These are phyloP conservation scores for Drosophila jambulina DNA, from an alignment of 1,140 invertebrate genomes.

Conservation along the genomic window DNA sequence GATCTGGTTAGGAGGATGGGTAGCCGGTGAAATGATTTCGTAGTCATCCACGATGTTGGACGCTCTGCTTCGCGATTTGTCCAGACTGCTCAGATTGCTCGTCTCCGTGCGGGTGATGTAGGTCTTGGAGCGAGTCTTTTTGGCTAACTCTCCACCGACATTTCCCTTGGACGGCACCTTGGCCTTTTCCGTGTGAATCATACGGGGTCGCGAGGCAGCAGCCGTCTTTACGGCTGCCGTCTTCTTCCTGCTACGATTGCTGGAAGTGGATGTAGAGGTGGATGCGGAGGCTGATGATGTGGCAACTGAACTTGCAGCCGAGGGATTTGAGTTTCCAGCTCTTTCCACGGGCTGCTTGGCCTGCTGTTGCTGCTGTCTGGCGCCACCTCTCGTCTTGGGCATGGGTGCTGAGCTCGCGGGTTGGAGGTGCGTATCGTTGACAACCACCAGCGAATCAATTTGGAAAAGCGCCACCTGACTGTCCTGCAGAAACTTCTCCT, in stretches of 20 bases:
- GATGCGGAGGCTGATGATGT: conserved; percentile 2
- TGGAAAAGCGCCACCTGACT: conserved; percentile 51
- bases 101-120: conserved; percentile 85
- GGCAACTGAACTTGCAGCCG: background rate
- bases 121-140: conserved; percentile 86
- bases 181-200: conserved; percentile 91
- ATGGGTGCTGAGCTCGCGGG: conserved; percentile 30
- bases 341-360: conserved; percentile 14
- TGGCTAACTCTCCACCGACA: conserved; percentile 80
- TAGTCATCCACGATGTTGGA: conserved; percentile 77
- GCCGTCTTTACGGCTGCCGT: conserved; percentile 3
- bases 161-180: conserved; percentile 85
- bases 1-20: conserved; percentile 79
- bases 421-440: conserved; percentile 55
- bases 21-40: conserved; percentile 80
- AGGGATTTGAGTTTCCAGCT: conserved; percentile 1
- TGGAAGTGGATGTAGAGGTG: conserved; percentile 20
- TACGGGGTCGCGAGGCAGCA: conserved; percentile 86
- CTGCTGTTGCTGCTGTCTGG: conserved; percentile 27
- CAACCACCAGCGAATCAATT: conserved; percentile 76
- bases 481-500: conserved; percentile 67
- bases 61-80: conserved; percentile 45
- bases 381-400: conserved; percentile 29
- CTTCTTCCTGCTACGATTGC: conserved; percentile 49
- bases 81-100: conserved; percentile 67